Evolutionary conservation across 2,113 vertebrate species (phyloP).

Genomic region (Podarcis muralis): DNA sequence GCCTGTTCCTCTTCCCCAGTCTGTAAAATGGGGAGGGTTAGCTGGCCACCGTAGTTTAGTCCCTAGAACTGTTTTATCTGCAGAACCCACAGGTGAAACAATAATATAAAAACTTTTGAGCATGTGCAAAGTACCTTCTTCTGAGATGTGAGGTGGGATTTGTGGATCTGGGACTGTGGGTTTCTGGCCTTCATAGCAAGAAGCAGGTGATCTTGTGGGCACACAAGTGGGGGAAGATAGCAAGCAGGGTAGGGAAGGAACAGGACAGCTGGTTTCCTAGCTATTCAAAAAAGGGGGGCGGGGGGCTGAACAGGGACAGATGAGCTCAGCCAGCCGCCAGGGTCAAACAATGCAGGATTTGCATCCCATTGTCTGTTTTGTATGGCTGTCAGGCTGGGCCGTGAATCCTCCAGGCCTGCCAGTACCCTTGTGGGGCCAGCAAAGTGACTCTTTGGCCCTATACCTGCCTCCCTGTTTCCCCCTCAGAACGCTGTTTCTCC

Average conservation of each 20-base stretch:
- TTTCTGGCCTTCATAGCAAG: not conserved
- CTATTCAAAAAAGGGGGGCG: not conserved
- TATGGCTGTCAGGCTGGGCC: not conserved
- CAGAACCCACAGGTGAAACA: not conserved
- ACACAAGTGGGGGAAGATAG: not conserved
- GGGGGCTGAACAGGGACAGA: constrained; percentile 33
- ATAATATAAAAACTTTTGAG: not conserved
- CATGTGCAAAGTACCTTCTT: not conserved
- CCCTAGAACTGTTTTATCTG: not conserved
- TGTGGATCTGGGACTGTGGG: not conserved
- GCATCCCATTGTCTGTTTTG: constrained; percentile 22
- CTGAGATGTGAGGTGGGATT: not conserved
- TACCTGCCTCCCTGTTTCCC: not conserved
- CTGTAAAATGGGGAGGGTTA: not conserved
- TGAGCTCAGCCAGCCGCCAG: not conserved
- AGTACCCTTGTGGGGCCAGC: not conserved
- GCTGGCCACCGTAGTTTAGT: not conserved
- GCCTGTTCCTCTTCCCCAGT: not conserved
- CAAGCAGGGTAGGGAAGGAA: not conserved
- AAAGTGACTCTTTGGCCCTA: not conserved
- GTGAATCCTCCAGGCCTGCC: not conserved
- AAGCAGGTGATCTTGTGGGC: not conserved
- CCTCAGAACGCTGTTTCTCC: not conserved
- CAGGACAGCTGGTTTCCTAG: not conserved
- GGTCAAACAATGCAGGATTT: constrained; percentile 25